Conservation (phyloP, 2,113 vertebrate genomes). For the Nycticorax nycticorax region DNA sequence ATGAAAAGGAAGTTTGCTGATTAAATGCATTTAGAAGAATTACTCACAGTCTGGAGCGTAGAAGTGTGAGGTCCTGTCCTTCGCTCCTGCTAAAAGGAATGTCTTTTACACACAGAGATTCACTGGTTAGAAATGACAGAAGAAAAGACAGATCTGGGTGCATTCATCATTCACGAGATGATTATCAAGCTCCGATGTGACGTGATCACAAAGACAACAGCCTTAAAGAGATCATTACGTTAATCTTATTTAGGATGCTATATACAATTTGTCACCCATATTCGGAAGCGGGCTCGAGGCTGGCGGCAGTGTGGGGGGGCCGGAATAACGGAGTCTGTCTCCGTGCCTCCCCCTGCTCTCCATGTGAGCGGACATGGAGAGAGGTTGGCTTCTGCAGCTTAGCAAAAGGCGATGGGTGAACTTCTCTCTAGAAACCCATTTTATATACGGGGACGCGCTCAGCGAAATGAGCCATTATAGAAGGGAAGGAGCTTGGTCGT, state of each 20-base stretch:
- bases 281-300: not conserved
- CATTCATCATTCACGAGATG: not conserved
- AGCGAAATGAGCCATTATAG: not conserved
- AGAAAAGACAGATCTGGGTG: constrained; percentile 43
- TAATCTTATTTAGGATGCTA: constrained; percentile 34
- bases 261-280: constrained; percentile 20
- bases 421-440: not conserved
- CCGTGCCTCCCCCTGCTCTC: not conserved
- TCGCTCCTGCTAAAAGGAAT: constrained; percentile 1
- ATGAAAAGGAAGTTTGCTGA: constrained; percentile 46
- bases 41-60: constrained; percentile 33
- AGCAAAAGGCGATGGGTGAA: not conserved
- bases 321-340: not conserved
- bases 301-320: not conserved
- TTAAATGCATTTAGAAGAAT: constrained; percentile 63
- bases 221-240: constrained; percentile 51
- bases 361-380: rapidly evolving
- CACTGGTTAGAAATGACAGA: constrained; percentile 18
- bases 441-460: not conserved
- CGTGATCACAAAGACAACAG: constrained; percentile 36
- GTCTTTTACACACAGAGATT: not conserved
- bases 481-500: not conserved
- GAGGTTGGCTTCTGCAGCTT: not conserved
- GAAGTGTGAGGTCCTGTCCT: constrained; percentile 45
- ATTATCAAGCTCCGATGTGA: constrained; percentile 34